Percentiles rank a stretch among this genome's conserved stretches.
Evolutionary conservation across 2,797 vertebrate species (phyloP).

Genomic region (Dipus sagitta): DNA sequence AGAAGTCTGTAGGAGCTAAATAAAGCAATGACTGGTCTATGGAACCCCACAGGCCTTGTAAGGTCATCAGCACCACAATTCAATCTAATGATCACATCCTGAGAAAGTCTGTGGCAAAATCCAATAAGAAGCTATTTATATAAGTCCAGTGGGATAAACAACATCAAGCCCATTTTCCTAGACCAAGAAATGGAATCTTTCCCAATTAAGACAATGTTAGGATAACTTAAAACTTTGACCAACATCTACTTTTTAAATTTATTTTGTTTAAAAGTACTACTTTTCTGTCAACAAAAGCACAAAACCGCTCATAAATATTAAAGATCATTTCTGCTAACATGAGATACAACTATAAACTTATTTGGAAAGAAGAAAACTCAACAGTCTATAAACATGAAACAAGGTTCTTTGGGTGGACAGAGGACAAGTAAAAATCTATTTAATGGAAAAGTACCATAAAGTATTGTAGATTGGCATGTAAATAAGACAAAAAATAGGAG

Average conservation of each 20-base stretch:
- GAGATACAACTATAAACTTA: conserved; percentile 33
- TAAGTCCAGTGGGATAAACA: conserved; percentile 52
- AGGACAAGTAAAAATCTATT: conserved; percentile 67
- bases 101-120: conserved; percentile 16
- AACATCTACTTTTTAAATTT: neutral
- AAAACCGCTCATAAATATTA: conserved; percentile 49
- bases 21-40: neutral
- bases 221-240: conserved; percentile 11
- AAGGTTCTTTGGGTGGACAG: conserved; percentile 47
- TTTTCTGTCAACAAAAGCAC: neutral
- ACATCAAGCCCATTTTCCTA: conserved; percentile 17
- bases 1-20: neutral
- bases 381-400: conserved; percentile 40
- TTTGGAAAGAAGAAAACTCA: conserved; percentile 49
- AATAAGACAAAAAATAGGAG: conserved; percentile 72
- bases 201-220: conserved; percentile 10
- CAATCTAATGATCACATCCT: neutral
- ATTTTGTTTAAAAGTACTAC: conserved; percentile 33
- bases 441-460: conserved; percentile 74
- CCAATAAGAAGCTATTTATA: neutral
- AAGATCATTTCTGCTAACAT: conserved; percentile 19
- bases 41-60: neutral
- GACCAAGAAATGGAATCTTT: conserved; percentile 10
- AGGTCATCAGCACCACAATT: neutral
- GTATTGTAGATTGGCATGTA: conserved; percentile 71